These are phyloP conservation scores for Caenorhabditis afra DNA, from an alignment of 2,888 invertebrate species.

Conservation along the genomic window DNA sequence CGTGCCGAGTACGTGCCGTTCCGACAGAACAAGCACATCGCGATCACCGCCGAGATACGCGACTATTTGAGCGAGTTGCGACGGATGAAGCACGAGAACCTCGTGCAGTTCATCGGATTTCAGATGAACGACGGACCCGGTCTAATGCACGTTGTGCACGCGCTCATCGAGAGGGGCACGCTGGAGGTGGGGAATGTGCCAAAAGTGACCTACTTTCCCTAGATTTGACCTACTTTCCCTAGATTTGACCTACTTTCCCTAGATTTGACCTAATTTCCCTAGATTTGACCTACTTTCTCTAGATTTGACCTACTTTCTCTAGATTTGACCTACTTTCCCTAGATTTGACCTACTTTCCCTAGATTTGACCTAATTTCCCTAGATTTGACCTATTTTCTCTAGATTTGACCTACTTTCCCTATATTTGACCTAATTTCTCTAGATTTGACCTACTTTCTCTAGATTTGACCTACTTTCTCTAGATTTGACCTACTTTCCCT, in stretches of 20 bases:
- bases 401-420: too few relatives aligned
- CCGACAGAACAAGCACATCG: neutral
- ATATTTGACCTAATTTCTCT: too few relatives aligned
- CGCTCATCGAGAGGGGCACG: slow-evolving; percentile 73
- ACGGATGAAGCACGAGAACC: slow-evolving; percentile 72
- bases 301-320: too few relatives aligned
- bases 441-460: too few relatives aligned
- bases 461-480: too few relatives aligned
- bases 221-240: neutral
- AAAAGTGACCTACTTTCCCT: neutral
- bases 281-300: too few relatives aligned
- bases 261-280: neutral
- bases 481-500: too few relatives aligned
- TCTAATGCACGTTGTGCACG: slow-evolving; percentile 70
- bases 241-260: neutral
- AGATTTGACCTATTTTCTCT: too few relatives aligned
- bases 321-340: too few relatives aligned
- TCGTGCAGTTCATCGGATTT: slow-evolving; percentile 70
- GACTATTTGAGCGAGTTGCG: slow-evolving; percentile 72
- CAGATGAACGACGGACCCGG: slow-evolving; percentile 72
- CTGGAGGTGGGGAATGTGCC: slow-evolving; percentile 60
- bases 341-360: too few relatives aligned
- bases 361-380: too few relatives aligned
- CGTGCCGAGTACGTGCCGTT: neutral
- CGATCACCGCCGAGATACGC: neutral